Base-by-base conservation (phyloP, 2,113 vertebrate species). In the Calidris pygmaea region DNA sequence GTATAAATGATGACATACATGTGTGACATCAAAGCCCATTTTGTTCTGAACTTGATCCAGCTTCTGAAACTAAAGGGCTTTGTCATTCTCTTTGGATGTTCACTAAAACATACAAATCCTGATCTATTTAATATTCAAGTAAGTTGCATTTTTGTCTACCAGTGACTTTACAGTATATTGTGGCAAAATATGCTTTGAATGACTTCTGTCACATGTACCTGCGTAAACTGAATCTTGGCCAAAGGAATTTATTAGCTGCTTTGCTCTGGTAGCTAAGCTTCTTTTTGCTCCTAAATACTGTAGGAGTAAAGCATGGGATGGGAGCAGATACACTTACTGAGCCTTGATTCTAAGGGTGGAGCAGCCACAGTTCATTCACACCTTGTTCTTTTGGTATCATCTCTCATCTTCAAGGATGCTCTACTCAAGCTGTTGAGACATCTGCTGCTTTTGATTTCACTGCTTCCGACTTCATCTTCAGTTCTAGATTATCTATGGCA, bases 321-420 rank as follows among this genome's bases (percentile, higher is more conserved):
- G 68, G 83, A 88, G 29, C 58, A 41, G 14, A n/a, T 80, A 26
- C 2, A 45, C 76, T 76, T 62, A 45, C 48, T 80, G 67, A 95
- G 34, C 62, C 67, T 93, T 76, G 48, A 79, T 79, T 85, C 73
- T 71, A 59, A 92, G 82, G 56, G 53, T 90, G 83, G 67, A 96
- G 79, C 73, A 95, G 72, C 68, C 81, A 41, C 35, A 48, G 74
- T 92, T 87, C 65, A 90, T 93, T 97, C 80, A 81, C 52, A 78
- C 80, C 65, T 90, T 63, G 41, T 90, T 95, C 95, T 92, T 92
- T 81, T 90, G 68, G 37, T 92, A 78, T 74, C 83, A 78, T 95
- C 65, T 91, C 82, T 95, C 60, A 75, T 95, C 89, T 89, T 93
- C 83, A 87, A 43, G 73, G 77, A 52, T 81, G 56, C 32, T 87